Conservation (phyloP, 2,113 vertebrate genomes). For the Cebidichthys violaceus region DNA sequence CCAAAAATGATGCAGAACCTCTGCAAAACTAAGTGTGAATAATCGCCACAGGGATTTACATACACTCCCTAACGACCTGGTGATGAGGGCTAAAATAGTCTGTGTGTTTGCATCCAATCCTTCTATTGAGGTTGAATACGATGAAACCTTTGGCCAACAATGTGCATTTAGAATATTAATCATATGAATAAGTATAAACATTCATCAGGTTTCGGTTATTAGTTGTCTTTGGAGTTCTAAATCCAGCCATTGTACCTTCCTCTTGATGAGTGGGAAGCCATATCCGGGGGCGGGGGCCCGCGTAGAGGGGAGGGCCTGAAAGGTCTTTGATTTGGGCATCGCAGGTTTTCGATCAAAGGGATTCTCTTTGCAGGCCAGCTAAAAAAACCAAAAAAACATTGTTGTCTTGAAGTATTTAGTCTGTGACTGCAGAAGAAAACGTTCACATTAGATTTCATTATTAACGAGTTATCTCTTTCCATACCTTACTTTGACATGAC, state of each 20-base stretch:
- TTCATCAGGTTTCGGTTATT: not conserved
- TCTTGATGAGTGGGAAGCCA: constrained; percentile 94
- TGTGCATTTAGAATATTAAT: not conserved
- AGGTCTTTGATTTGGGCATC: constrained; percentile 80
- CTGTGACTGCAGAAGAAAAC: not conserved
- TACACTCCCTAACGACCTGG: not conserved
- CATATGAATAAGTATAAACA: not conserved
- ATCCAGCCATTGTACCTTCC: constrained; percentile 85
- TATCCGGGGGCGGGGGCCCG: constrained; percentile 88
- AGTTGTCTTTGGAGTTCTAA: not conserved
- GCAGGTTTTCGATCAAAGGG: constrained; percentile 86
- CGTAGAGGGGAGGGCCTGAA: constrained; percentile 81
- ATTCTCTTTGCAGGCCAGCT: constrained; percentile 88
- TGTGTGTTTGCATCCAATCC: not conserved
- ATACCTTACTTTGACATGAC: constrained; percentile 61
- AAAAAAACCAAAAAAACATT: not conserved
- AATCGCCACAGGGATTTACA: not conserved
- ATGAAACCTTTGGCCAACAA: not conserved
- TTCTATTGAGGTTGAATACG: not conserved
- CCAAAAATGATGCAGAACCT: not conserved
- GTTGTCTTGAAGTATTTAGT: not conserved
- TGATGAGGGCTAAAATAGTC: not conserved
- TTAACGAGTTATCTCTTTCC: not conserved
- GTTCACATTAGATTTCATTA: not conserved
- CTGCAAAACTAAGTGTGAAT: not conserved